phyloP scores from a whole-genome alignment of 1,140 invertebrate species.

The Nebria ingens region DNA sequence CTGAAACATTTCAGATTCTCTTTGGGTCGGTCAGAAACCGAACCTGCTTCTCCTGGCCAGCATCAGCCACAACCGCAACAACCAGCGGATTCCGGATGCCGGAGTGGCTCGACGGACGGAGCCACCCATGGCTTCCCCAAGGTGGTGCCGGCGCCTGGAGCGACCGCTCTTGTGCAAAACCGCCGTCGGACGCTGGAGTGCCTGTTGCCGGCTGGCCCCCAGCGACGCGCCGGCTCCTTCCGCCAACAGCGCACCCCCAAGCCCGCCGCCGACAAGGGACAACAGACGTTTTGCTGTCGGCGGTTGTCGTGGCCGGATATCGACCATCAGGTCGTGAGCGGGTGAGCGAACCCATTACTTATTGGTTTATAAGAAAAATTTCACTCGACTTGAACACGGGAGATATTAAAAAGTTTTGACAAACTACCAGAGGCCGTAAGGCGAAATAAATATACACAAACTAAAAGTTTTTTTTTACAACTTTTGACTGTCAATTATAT shows the following conservation, averaged over 20 bases:
- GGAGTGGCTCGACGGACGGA: conserved; percentile 30
- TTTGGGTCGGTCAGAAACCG: conserved; percentile 24
- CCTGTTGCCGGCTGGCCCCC: conserved; percentile 40
- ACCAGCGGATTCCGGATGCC: conserved; percentile 18
- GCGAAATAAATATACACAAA: too few species aligned
- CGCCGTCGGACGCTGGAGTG: conserved; percentile 48
- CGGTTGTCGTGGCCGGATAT: conserved; percentile 71
- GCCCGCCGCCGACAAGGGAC: conserved; percentile 45
- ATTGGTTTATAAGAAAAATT: too few species aligned
- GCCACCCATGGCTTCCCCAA: conserved; percentile 43
- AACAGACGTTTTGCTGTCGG: conserved; percentile 58
- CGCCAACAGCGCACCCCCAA: conserved; percentile 42
- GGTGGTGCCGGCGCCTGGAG: conserved; percentile 53
- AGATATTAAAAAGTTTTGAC: too few species aligned
- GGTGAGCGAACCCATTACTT: too few species aligned
- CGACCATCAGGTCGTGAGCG: conserved; percentile 65
- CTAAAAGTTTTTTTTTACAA: too few species aligned
- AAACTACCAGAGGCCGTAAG: too few species aligned
- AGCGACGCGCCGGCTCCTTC: conserved; percentile 46
- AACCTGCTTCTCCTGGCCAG: conserved; percentile 18
- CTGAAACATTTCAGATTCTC: too few species aligned
- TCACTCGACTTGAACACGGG: too few species aligned
- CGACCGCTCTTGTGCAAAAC: conserved; percentile 39
- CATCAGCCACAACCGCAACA: conserved; percentile 15
- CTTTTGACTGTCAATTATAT: too few species aligned